phyloP scores from a whole-genome alignment of 2,797 vertebrate genomes.

The Acipenser ruthenus region DNA sequence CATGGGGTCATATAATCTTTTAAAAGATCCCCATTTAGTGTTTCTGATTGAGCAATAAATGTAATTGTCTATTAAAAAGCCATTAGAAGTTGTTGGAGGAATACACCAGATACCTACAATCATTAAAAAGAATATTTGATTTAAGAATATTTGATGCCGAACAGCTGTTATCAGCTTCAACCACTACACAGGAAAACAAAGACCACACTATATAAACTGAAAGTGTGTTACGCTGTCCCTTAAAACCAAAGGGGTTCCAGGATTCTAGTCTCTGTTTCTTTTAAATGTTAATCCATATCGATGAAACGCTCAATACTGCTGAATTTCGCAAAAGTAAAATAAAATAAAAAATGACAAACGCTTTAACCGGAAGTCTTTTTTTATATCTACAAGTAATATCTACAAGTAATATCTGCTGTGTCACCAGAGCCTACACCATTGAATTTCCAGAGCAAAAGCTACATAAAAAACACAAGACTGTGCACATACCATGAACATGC shows the following conservation, averaged over 20 bases:
- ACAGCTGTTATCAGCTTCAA: neutral
- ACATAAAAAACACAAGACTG: neutral
- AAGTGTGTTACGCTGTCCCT: conserved; percentile 14
- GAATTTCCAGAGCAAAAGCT: neutral
- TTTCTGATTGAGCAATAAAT: conserved; percentile 63
- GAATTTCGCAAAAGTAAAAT: too few relatives aligned
- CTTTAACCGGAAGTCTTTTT: neutral
- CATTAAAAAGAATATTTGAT: conserved; percentile 62
- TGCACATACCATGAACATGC: neutral
- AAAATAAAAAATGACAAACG: too few relatives aligned
- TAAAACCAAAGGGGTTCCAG: too few relatives aligned
- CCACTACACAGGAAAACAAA: conserved; percentile 18
- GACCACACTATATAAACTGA: conserved; percentile 22
- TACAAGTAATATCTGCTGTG: neutral
- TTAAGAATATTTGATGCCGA: conserved; percentile 28
- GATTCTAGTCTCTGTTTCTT: too few relatives aligned
- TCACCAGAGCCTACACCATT: neutral
- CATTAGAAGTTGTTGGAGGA: conserved; percentile 64
- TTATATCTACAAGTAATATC: neutral
- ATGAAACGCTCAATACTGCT: too few relatives aligned
- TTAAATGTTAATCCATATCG: too few relatives aligned
- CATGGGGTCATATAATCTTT: neutral
- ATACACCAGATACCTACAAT: conserved; percentile 48
- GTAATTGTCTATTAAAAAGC: conserved; percentile 67
- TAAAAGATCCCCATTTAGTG: conserved; percentile 43